Percentiles rank a stretch among this genome's conserved stretches.
phyloP scores from a whole-genome alignment of 2,888 invertebrate genomes.

The Eremobia ochroleuca region DNA sequence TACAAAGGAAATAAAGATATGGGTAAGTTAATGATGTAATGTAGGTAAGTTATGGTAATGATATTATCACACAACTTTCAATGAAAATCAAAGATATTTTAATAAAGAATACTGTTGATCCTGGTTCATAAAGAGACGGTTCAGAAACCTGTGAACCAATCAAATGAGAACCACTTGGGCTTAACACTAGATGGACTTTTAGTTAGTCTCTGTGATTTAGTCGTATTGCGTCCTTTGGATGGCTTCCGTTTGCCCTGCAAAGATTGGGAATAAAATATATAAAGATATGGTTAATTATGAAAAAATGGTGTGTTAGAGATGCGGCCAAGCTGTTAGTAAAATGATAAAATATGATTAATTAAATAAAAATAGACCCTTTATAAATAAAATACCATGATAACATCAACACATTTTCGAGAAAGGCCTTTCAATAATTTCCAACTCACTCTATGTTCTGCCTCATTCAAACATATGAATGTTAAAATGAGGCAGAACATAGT shows the following conservation, averaged over 20 bases:
- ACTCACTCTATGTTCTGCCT: not conserved
- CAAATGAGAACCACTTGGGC: slow-evolving; percentile 74
- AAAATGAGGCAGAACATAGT: too few species aligned
- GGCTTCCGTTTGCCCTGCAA: slow-evolving; percentile 82
- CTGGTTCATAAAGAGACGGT: slow-evolving; percentile 49
- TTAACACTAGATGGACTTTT: slow-evolving; percentile 62
- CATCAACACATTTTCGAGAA: not conserved
- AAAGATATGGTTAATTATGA: slow-evolving; percentile 33
- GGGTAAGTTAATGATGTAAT: not conserved
- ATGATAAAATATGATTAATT: not conserved
- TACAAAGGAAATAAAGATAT: not conserved
- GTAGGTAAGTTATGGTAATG: not conserved
- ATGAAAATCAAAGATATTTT: not conserved
- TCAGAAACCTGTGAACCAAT: slow-evolving; percentile 71
- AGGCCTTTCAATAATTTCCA: not conserved
- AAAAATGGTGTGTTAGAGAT: slow-evolving; percentile 33
- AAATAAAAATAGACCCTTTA: not conserved
- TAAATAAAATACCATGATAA: not conserved
- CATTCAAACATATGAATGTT: too few species aligned
- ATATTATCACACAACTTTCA: not conserved
- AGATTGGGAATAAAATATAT: slow-evolving; percentile 63
- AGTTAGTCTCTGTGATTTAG: slow-evolving; percentile 74
- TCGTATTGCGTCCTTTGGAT: slow-evolving; percentile 63
- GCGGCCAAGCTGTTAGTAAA: slow-evolving; percentile 57
- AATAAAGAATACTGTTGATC: slow-evolving; percentile 6